Evolutionary conservation across 2,888 invertebrate species (phyloP).

Genomic region (Nephrotoma flavescens): DNA sequence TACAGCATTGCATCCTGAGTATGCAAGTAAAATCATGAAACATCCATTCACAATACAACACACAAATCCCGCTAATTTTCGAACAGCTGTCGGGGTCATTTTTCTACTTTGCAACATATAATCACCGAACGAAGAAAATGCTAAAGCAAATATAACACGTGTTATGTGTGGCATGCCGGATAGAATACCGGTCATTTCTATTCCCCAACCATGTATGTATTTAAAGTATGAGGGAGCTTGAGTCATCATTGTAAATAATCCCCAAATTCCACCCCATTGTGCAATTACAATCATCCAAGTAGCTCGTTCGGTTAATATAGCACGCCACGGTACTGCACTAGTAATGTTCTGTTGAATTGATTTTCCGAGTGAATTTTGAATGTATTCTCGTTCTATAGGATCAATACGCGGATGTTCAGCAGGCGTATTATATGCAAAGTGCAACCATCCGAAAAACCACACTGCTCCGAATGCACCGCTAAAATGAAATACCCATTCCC

Average conservation of each 20-base stretch:
- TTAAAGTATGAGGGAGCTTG: conserved; percentile 56
- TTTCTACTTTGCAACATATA: conserved; percentile 39
- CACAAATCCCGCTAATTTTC: conserved; percentile 45
- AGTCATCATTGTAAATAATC: conserved; percentile 51
- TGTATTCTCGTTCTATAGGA: conserved; percentile 39
- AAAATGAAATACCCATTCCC: conserved; percentile 57
- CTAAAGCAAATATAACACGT: conserved; percentile 41
- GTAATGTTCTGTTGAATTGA: conserved; percentile 20
- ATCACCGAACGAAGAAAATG: conserved; percentile 41
- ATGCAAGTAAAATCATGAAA: conserved; percentile 32
- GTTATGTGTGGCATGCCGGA: conserved; percentile 47
- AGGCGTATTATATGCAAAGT: conserved; percentile 48
- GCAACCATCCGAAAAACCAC: conserved; percentile 51
- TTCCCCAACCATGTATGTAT: conserved; percentile 51
- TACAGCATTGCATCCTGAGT: conserved; percentile 44
- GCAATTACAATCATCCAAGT: conserved; percentile 49
- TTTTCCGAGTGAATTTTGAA: conserved; percentile 38
- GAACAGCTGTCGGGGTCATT: conserved; percentile 43
- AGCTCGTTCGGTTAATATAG: conserved; percentile 41
- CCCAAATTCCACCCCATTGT: conserved; percentile 54
- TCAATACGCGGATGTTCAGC: conserved; percentile 49
- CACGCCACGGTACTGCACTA: conserved; percentile 43
- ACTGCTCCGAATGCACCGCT: conserved; percentile 43
- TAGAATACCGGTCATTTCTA: conserved; percentile 45
- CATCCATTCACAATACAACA: conserved; percentile 26